These are phyloP conservation scores for Cataglyphis cursor DNA, from an alignment of 2,888 invertebrate genomes.

Conservation along the genomic window DNA sequence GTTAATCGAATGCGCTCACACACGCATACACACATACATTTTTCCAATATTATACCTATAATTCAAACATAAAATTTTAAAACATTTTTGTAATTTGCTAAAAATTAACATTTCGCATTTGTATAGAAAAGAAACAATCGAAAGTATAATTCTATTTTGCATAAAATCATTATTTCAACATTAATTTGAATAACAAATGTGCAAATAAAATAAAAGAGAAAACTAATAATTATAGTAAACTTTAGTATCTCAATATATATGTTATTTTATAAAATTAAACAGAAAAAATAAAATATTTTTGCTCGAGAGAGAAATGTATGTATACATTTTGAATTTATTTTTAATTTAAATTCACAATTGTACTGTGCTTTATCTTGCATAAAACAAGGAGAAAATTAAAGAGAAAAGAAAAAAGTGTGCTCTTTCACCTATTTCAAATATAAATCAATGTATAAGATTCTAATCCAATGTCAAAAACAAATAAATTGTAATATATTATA, in stretches of 20 bases:
- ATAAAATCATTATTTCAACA: neutral
- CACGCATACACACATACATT: neutral
- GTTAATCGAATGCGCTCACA: neutral
- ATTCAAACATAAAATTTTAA: neutral
- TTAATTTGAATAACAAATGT: neutral
- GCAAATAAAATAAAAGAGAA: neutral
- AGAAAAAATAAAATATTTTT: neutral
- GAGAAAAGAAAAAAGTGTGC: neutral
- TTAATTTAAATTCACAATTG: neutral
- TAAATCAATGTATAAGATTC: neutral
- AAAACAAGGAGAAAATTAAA: neutral
- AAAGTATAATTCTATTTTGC: neutral
- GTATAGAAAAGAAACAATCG: neutral
- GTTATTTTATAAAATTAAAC: neutral
- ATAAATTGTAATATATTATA: neutral
- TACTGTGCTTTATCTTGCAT: neutral
- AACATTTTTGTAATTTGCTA: neutral
- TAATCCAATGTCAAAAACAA: neutral
- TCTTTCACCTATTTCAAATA: neutral
- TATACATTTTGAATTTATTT: neutral
- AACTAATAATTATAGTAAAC: neutral
- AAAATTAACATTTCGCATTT: neutral
- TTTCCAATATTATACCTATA: neutral
- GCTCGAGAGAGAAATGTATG: neutral
- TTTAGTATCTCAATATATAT: neutral